Percentiles rank a stretch among this genome's conserved stretches.
These are phyloP conservation scores for Eolophus roseicapilla DNA, from an alignment of 2,113 vertebrate genomes.

Conservation along the genomic window DNA sequence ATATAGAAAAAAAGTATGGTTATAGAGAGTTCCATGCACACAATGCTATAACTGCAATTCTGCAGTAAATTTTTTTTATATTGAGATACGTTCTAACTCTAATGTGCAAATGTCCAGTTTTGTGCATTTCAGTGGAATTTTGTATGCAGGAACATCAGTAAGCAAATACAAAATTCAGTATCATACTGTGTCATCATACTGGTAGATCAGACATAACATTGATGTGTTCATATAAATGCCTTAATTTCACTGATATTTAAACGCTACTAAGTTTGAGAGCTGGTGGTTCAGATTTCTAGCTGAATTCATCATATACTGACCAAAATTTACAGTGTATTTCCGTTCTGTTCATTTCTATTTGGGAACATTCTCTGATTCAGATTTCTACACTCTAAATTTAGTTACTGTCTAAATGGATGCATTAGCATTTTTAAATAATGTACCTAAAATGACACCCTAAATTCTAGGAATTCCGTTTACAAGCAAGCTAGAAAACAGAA, in stretches of 20 bases:
- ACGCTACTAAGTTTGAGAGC: not conserved
- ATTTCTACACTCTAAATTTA: not conserved
- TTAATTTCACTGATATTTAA: not conserved
- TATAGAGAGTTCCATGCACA: not conserved
- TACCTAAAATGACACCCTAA: not conserved
- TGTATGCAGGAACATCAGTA: not conserved
- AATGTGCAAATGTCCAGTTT: not conserved
- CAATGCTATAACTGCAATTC: not conserved
- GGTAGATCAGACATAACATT: not conserved
- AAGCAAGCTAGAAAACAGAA: constrained; percentile 53
- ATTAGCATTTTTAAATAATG: not conserved
- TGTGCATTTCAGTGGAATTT: not conserved
- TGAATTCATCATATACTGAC: not conserved
- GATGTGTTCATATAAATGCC: not conserved
- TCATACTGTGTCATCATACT: not conserved
- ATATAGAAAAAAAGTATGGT: not conserved
- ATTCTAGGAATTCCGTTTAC: constrained; percentile 50
- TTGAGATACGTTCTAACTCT: not conserved
- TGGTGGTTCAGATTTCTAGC: not conserved
- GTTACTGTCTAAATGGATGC: not conserved
- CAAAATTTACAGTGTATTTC: not conserved
- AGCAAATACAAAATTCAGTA: not conserved
- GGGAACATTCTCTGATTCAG: not conserved
- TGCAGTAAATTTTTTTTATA: not conserved
- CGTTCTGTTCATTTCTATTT: not conserved